phyloP scores from a whole-genome alignment of 2,797 vertebrate species.

The Mormyrops boulengeri region DNA sequence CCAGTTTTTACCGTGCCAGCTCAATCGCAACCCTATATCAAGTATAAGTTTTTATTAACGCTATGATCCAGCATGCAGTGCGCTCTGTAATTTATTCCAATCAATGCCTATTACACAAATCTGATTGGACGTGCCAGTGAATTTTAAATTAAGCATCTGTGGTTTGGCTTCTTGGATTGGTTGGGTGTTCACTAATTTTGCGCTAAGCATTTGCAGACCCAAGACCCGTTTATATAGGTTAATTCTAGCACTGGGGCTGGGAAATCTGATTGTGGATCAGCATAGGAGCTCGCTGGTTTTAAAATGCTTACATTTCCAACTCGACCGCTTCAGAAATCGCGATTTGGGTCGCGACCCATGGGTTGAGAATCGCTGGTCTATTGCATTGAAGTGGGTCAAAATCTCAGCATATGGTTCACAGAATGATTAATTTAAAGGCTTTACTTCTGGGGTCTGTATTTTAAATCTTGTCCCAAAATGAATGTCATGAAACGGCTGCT shows the following conservation, averaged over 20 bases:
- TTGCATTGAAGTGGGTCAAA: constrained; percentile 7
- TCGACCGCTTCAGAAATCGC: background rate
- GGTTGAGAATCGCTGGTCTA: background rate
- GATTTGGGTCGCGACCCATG: background rate
- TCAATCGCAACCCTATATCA: background rate
- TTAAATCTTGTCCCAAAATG: background rate
- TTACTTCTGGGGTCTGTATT: background rate
- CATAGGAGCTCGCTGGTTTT: background rate
- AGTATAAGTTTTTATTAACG: background rate
- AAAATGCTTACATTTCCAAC: background rate
- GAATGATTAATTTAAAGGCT: constrained; percentile 5
- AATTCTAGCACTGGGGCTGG: background rate
- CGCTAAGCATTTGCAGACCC: background rate
- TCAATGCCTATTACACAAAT: background rate
- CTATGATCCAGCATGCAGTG: background rate
- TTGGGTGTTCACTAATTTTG: background rate
- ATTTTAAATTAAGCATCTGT: background rate
- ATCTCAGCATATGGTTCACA: background rate
- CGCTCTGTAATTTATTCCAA: background rate
- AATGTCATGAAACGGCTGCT: background rate
- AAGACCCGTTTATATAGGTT: background rate
- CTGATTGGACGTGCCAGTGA: background rate
- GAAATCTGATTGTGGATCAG: background rate
- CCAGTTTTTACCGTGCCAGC: background rate
- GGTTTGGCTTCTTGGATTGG: background rate